Evolutionary conservation across 2,888 invertebrate genomes (phyloP).

Genomic region (Yponomeuta plumbellus): DNA sequence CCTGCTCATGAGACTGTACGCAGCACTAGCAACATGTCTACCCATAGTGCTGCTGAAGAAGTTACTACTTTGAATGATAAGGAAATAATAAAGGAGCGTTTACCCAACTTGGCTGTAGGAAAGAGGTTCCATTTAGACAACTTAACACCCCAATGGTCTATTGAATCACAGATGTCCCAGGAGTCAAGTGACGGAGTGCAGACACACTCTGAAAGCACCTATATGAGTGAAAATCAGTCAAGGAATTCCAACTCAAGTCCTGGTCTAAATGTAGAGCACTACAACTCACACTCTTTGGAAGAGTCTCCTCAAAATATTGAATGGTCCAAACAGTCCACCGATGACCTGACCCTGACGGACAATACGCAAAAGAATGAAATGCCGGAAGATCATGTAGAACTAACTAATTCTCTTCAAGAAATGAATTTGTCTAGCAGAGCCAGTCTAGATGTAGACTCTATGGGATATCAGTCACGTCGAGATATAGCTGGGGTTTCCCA

Average conservation of each 20-base stretch:
- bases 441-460: conserved; percentile 33
- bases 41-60: conserved; percentile 39
- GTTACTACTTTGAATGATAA: conserved; percentile 56
- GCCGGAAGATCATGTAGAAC: conserved; percentile 47
- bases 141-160: conserved; percentile 79
- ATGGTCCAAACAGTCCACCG: conserved; percentile 45
- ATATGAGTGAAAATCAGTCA: conserved; percentile 76
- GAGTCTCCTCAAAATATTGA: conserved; percentile 50
- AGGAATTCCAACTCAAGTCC: conserved; percentile 70
- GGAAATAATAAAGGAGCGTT: conserved; percentile 55
- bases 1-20: conserved; percentile 23
- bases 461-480: conserved; percentile 15
- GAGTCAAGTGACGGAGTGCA: conserved; percentile 79
- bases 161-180: conserved; percentile 80
- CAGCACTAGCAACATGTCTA: conserved; percentile 30
- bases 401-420: conserved; percentile 51
- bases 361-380: conserved; percentile 36
- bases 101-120: conserved; percentile 63
- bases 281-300: conserved; percentile 45
- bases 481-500: conserved; percentile 19
- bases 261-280: conserved; percentile 55
- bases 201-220: conserved; percentile 78
- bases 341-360: conserved; percentile 38
- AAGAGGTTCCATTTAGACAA: conserved; percentile 61
- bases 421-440: conserved; percentile 55